Evolutionary conservation across 2,797 vertebrate genomes (phyloP).

Genomic region (Falco peregrinus): DNA sequence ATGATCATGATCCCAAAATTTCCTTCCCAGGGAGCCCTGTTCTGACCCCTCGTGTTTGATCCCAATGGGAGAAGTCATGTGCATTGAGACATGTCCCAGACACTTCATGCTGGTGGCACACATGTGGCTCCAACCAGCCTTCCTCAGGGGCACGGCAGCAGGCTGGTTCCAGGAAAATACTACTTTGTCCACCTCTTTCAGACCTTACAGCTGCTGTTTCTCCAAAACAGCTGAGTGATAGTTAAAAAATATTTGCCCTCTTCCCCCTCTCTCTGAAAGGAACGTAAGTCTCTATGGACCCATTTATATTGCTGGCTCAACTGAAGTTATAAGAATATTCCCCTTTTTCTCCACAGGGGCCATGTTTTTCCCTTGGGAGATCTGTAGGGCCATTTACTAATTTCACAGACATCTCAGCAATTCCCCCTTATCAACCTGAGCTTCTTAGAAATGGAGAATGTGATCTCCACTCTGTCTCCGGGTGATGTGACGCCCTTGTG

Average conservation of each 20-base stretch:
- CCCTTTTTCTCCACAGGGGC: constrained; percentile 17
- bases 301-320: constrained; percentile 41
- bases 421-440: constrained; percentile 24
- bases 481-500: constrained; percentile 33
- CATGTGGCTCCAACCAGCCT: background rate
- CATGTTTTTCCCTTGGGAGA: background rate
- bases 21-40: background rate
- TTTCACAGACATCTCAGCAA: constrained; percentile 15
- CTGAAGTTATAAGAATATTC: constrained; percentile 16
- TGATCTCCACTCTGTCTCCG: background rate
- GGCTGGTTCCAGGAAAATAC: background rate
- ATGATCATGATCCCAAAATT: background rate
- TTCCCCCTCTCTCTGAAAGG: constrained; percentile 4
- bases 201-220: background rate
- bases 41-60: constrained; percentile 41
- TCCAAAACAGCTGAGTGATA: constrained; percentile 7
- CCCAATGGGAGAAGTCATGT: background rate
- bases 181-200: background rate
- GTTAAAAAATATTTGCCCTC: constrained; percentile 29
- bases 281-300: background rate
- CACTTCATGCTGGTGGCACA: background rate
- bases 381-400: constrained; percentile 5
- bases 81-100: constrained; percentile 16
- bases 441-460: constrained; percentile 27
- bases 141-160: background rate